Evolutionary conservation across 2,797 vertebrate genomes (phyloP).

Genomic region (Lepilemur septentrionalis): DNA sequence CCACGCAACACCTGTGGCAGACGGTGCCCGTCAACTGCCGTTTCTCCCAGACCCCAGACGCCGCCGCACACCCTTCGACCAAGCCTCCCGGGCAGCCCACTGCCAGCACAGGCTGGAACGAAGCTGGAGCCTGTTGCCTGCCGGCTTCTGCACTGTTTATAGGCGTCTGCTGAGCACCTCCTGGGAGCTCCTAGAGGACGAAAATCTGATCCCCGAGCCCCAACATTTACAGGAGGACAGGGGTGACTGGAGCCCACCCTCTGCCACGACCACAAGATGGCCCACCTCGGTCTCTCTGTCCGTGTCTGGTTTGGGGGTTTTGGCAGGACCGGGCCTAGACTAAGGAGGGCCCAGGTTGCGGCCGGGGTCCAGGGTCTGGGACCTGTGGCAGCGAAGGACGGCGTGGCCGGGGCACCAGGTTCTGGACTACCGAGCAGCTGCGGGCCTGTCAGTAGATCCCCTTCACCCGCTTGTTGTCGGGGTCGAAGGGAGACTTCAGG

Average conservation of each 20-base stretch:
- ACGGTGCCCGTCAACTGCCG: neutral
- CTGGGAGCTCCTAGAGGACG: neutral
- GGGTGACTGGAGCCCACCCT: neutral
- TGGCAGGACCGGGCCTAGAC: neutral
- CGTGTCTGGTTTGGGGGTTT: neutral
- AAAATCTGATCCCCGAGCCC: neutral
- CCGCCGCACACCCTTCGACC: fast-evolving
- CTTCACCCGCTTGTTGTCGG: slow-evolving; percentile 93
- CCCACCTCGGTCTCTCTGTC: neutral
- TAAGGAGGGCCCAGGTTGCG: neutral
- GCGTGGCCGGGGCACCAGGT: fast-evolving
- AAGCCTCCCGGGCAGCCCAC: neutral
- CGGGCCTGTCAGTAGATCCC: slow-evolving; percentile 88
- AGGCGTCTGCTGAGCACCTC: neutral
- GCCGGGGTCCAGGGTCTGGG: fast-evolving
- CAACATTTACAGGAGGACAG: fast-evolving
- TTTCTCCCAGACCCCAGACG: neutral
- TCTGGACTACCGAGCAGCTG: fast-evolving
- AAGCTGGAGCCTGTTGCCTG: fast-evolving
- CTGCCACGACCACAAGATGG: neutral
- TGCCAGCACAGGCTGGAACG: fast-evolving
- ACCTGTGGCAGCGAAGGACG: fast-evolving
- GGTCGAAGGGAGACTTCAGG: slow-evolving; percentile 94
- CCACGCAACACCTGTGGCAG: fast-evolving
- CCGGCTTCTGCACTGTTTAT: fast-evolving